Evolutionary conservation across 1,140 invertebrate genomes (phyloP).

Genomic region (Drosophila repleta): DNA sequence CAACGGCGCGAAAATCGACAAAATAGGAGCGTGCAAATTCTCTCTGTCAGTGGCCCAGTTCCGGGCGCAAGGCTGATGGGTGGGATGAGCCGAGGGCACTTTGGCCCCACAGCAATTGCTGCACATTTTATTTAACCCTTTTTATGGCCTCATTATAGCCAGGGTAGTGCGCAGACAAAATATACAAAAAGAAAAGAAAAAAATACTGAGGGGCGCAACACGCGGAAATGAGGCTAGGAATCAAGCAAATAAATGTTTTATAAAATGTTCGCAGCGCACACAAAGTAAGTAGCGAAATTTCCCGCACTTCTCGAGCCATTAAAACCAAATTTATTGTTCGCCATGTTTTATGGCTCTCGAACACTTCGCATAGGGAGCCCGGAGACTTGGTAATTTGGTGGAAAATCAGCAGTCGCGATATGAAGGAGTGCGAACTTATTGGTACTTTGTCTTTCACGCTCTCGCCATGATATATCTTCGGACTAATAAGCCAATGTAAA

Average conservation of each 20-base stretch:
- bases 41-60: constrained; percentile 55
- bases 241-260: constrained; percentile 83
- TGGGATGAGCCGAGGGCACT: neutral
- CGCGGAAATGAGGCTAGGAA: constrained; percentile 79
- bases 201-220: constrained; percentile 47
- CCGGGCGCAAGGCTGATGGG: neutral
- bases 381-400: constrained; percentile 62
- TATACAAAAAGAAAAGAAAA: neutral
- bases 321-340: constrained; percentile 77
- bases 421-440: constrained; percentile 43
- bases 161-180: constrained; percentile 20
- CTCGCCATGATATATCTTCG: neutral
- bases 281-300: constrained; percentile 56
- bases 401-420: constrained; percentile 54
- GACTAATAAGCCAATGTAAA: neutral
- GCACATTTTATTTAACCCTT: constrained; percentile 82
- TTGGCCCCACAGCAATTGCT: constrained; percentile 73
- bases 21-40: constrained; percentile 72
- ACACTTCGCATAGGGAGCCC: constrained; percentile 53
- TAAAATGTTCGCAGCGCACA: constrained; percentile 77
- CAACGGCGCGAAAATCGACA: constrained; percentile 69
- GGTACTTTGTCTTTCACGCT: constrained; percentile 50
- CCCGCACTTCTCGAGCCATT: constrained; percentile 67
- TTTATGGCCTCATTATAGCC: constrained; percentile 81
- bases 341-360: constrained; percentile 72